A percentile compares a stretch with the other conserved stretches of the same genome.
phyloP scores from a whole-genome alignment of 1,140 invertebrate genomes.

The Trialeurodes vaporariorum region DNA sequence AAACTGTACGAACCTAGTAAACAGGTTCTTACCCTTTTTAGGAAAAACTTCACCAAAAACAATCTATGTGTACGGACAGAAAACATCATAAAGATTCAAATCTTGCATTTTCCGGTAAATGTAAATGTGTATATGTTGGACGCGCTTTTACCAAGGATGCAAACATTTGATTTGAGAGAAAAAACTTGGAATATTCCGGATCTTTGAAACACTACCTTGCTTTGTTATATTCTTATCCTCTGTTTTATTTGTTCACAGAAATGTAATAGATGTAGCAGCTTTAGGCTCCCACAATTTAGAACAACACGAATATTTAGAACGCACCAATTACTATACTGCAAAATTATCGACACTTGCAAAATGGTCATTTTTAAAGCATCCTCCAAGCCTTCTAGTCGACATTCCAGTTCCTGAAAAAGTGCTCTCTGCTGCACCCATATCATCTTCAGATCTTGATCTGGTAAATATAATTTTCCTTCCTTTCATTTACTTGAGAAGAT shows the following conservation, averaged over 20 bases:
- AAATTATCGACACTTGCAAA: conserved; percentile 31
- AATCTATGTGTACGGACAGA: too few relatives aligned
- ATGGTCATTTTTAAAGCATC: neutral
- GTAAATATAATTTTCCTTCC: neutral
- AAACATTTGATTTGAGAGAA: too few relatives aligned
- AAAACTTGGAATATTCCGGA: neutral
- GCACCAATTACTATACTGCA: conserved; percentile 52
- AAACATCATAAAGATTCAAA: too few relatives aligned
- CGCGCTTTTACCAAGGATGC: too few relatives aligned
- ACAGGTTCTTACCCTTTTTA: too few relatives aligned
- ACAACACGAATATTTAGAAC: conserved; percentile 65
- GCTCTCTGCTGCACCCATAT: neutral
- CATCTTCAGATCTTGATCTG: neutral
- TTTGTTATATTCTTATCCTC: conserved; percentile 5
- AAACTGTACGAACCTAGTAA: too few relatives aligned
- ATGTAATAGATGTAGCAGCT: conserved; percentile 73
- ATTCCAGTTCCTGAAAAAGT: neutral
- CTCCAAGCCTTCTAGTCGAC: neutral
- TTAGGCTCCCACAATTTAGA: conserved; percentile 65
- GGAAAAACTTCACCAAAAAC: too few relatives aligned
- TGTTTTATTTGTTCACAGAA: conserved; percentile 39
- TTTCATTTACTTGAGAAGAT: neutral
- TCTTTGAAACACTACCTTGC: neutral
- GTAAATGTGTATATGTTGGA: too few relatives aligned
- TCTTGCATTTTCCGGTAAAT: too few relatives aligned